These are phyloP conservation scores for Drosophila willistoni DNA, from an alignment of 1,140 invertebrate species.

Conservation along the genomic window DNA sequence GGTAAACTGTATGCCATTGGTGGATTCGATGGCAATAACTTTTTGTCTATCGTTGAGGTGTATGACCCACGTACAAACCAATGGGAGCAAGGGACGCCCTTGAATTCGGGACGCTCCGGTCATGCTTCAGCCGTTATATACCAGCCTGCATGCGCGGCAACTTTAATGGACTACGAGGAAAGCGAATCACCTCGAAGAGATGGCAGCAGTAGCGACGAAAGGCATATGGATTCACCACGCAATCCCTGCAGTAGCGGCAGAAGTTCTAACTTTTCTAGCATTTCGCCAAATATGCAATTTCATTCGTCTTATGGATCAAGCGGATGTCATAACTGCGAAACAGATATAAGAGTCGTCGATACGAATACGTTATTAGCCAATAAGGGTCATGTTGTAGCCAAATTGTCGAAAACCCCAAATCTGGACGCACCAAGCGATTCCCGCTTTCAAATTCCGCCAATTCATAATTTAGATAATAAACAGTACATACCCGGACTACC, in stretches of 20 bases:
- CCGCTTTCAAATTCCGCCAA: constrained; percentile 7
- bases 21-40: constrained; percentile 93
- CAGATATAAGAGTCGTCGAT: constrained; percentile 3
- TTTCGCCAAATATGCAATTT: constrained; percentile 64
- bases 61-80: constrained; percentile 90
- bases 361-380: constrained; percentile 20
- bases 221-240: constrained; percentile 7
- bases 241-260: constrained; percentile 32
- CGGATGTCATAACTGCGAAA: constrained; percentile 72
- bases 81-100: constrained; percentile 90
- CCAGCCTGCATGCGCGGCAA: constrained; percentile 85
- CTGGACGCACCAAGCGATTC: neutral
- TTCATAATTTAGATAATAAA: neutral
- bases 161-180: constrained; percentile 84
- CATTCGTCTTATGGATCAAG: constrained; percentile 59
- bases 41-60: constrained; percentile 92
- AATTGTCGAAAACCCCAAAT: neutral
- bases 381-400: constrained; percentile 2
- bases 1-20: constrained; percentile 94
- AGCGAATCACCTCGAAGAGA: constrained; percentile 41
- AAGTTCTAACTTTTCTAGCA: constrained; percentile 37
- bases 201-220: constrained; percentile 35
- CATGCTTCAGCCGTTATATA: constrained; percentile 95
- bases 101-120: constrained; percentile 94
- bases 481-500: too few species aligned